Base-by-base conservation (phyloP, 2,888 invertebrate species). In the Dendrolimus pini region DNA sequence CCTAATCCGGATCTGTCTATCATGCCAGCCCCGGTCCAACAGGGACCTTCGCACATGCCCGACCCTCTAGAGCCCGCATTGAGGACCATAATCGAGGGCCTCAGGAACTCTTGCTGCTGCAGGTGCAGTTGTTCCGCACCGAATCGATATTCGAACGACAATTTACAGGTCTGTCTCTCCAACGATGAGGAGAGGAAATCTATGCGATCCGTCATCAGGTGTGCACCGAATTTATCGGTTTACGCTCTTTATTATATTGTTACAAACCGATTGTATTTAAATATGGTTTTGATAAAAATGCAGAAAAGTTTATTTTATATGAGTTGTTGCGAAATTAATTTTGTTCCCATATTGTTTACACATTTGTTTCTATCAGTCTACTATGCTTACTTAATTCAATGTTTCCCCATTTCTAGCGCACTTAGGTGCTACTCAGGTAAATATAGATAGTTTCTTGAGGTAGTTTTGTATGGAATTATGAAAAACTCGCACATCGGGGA, bases 181-280 rank as follows among this genome's bases (percentile, higher is more conserved):
- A 82, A 83, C 69, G 82, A 83, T 72, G 83, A 85, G 76, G 84
- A 89, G 79, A 91, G 89, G 83, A 92, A 92, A 77, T 89, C 92
- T 63, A 91, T 94, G 89, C 91, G 93, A 65, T 94, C 94, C 52
- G 93, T 94, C 62, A 93, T 94, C 82, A 94, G 94, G 94, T 94
- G 92, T 82, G 84, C 79, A 78, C 66, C 63, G 55, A 63, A 59
- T 72, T 67, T 77, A 78, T 80, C 73, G 78, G 79, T 79, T 71
- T 61, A 55, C 6, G 7, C 59, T 60, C 61, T 64, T 66, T 67
- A 60, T 62, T 62, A 30, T 30, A 30, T 30, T 3, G 6, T 30
- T 30, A 30, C 18, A 14, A 14, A 14, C 14, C 14, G 14, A 14
- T 14, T 14, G 14, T 30, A 30, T 30, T 30, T 3, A 30, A 30